Percentiles rank a stretch among this genome's conserved stretches.
These are phyloP conservation scores for Seira ritae DNA, from an alignment of 2,888 invertebrate species.

Conservation along the genomic window DNA sequence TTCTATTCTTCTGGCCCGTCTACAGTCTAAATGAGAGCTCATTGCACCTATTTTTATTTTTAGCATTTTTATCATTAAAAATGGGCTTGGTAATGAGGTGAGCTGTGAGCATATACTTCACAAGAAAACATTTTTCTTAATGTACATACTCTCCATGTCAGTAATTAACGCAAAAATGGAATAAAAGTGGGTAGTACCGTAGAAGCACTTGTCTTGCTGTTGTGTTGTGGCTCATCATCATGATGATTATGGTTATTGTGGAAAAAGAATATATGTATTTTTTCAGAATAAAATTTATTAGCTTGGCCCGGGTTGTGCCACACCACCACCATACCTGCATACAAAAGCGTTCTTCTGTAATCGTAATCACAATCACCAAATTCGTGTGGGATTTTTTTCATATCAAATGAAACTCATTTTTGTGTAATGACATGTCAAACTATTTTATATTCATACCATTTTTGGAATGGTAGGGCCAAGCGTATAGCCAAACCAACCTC, in stretches of 20 bases:
- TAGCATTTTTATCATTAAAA: conserved; percentile 8
- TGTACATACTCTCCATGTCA: background rate
- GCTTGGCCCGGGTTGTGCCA: too few species aligned
- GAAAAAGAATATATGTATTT: too few species aligned
- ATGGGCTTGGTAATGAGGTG: conserved; percentile 1
- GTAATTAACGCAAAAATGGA: conserved; percentile 1
- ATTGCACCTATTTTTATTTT: background rate
- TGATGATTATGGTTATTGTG: too few species aligned
- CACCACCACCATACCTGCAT: too few species aligned
- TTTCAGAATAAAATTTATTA: too few species aligned
- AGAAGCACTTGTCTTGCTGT: too few species aligned
- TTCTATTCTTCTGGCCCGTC: too few species aligned
- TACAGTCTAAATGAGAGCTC: too few species aligned
- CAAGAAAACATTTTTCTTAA: background rate
- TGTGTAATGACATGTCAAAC: conserved; percentile 9
- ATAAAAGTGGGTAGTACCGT: background rate
- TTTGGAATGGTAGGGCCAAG: background rate
- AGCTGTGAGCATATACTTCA: background rate
- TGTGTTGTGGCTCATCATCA: background rate
- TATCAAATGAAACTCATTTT: background rate
- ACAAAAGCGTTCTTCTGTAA: too few species aligned
- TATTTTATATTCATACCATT: conserved; percentile 6
- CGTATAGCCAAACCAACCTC: too few species aligned
- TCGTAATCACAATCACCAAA: too few species aligned
- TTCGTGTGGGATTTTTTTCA: conserved; percentile 2